Evolutionary conservation across 23 tunicate species (phyloP).

Genomic region (Halocynthia roretzi): DNA sequence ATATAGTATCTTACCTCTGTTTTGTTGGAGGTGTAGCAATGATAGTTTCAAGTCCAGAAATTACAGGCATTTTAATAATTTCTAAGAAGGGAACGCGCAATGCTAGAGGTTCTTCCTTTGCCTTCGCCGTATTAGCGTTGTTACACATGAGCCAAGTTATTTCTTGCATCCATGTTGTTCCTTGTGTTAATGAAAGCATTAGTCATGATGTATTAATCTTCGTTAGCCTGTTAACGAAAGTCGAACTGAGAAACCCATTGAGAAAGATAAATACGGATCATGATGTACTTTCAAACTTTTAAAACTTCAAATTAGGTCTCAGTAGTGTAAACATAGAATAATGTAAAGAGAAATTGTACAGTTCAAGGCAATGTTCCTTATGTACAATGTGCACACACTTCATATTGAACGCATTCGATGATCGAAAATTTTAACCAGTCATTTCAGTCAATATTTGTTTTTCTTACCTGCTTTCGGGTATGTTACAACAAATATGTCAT

Average conservation of each 20-base stretch:
- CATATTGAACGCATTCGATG: not conserved
- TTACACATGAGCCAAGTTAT: conserved; percentile 2
- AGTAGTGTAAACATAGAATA: too few relatives aligned
- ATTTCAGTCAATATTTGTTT: not conserved
- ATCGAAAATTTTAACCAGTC: not conserved
- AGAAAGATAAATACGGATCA: too few relatives aligned
- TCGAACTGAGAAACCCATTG: too few relatives aligned
- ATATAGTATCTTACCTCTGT: too few relatives aligned
- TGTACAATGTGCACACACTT: too few relatives aligned
- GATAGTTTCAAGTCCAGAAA: not conserved
- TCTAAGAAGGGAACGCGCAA: not conserved
- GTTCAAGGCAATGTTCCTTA: not conserved
- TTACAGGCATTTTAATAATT: not conserved
- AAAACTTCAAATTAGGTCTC: too few relatives aligned
- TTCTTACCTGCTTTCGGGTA: conserved; percentile 4
- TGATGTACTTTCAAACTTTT: too few relatives aligned
- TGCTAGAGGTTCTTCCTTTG: not conserved
- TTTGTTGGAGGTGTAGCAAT: too few relatives aligned
- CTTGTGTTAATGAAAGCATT: not conserved
- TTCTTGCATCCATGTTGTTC: conserved; percentile 13
- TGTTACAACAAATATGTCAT: not conserved
- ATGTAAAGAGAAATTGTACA: not conserved
- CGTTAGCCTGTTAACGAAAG: too few relatives aligned
- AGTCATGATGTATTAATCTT: not conserved
- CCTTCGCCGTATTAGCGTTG: not conserved